Base-by-base conservation (phyloP, 2,888 invertebrate species). In the Eretmocerus hayati region DNA sequence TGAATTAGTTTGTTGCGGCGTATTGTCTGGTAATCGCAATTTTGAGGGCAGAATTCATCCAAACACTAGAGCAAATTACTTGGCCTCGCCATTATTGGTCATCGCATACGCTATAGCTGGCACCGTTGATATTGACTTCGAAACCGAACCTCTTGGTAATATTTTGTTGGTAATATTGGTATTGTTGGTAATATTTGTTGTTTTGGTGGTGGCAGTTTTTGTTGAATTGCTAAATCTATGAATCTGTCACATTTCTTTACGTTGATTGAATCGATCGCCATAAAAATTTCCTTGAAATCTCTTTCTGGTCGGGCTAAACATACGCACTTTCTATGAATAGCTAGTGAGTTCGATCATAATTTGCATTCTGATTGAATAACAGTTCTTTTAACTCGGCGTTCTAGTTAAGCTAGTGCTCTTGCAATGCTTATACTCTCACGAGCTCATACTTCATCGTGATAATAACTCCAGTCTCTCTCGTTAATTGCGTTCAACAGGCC, bases 1-100 rank as follows among this genome's bases (percentile, higher is more conserved):
- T 66, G 90, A 90, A 66, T 75, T 97, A 36, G 91, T 99, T 0
- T 94, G 94, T 62, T 91, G 91, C 65, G 95, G 96, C 0, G 94
- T 99, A 0, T 75, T 99, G 0, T 96, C 96, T 0, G 97, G 97
- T 0, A 99, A 99, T 73, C 79, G 97, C 4, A 99, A 99, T 75
- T 99, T 97, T 72, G 97, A 99, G 72, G 97, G 97, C 0, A 81
- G 99, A 42, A 93, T 99, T 65, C 96, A 99, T 72, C 96, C 97
- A 0, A 86, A 91, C 69, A 95, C 96, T 0, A 75, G 95, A 19
- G 97, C 97, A 32, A 99, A 99, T 75, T 99, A 97, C 69, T 78
- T 99, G 56, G 97, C 97, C 0, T 94, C 94, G n/a, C 97, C 99
- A 0, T 79, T 94, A 35, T 75, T 99, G 38, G 97, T 97, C 30